A percentile compares a stretch with the other conserved stretches of the same genome.
phyloP scores from a whole-genome alignment of 2,888 invertebrate genomes.

The Lepidonotus clava region DNA sequence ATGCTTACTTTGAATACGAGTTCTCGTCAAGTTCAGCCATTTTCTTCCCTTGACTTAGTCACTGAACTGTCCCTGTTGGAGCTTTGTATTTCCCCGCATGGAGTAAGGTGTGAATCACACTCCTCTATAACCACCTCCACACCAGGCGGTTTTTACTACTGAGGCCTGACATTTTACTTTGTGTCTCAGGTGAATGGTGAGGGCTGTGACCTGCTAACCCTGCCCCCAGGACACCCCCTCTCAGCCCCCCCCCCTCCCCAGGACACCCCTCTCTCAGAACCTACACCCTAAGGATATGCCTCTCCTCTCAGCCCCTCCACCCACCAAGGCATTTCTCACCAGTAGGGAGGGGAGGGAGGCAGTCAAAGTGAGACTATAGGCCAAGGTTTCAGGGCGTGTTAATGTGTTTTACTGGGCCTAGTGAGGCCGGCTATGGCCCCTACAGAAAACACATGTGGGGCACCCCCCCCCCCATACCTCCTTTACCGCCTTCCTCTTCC shows the following conservation, averaged over 20 bases:
- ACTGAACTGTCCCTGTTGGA: too few relatives aligned
- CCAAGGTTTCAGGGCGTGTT: neutral
- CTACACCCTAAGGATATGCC: neutral
- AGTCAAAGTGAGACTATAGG: neutral
- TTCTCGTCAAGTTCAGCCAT: too few relatives aligned
- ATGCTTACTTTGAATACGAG: too few relatives aligned
- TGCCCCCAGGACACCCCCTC: neutral
- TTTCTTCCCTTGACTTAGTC: too few relatives aligned
- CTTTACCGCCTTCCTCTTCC: neutral
- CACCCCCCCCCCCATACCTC: neutral
- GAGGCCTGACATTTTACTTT: neutral
- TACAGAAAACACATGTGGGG: neutral
- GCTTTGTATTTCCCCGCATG: too few relatives aligned
- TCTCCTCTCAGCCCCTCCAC: neutral
- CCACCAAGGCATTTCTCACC: neutral
- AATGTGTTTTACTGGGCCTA: constrained; percentile 7
- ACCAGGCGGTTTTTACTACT: neutral
- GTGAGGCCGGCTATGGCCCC: neutral
- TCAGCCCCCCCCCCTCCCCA: neutral
- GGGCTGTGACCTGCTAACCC: neutral
- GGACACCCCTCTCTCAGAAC: neutral
- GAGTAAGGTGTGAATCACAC: neutral
- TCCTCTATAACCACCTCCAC: neutral
- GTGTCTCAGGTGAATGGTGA: neutral
- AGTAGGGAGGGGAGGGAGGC: too few relatives aligned